Conservation (phyloP, 2,888 invertebrate genomes). For the Melipona bicolor region DNA sequence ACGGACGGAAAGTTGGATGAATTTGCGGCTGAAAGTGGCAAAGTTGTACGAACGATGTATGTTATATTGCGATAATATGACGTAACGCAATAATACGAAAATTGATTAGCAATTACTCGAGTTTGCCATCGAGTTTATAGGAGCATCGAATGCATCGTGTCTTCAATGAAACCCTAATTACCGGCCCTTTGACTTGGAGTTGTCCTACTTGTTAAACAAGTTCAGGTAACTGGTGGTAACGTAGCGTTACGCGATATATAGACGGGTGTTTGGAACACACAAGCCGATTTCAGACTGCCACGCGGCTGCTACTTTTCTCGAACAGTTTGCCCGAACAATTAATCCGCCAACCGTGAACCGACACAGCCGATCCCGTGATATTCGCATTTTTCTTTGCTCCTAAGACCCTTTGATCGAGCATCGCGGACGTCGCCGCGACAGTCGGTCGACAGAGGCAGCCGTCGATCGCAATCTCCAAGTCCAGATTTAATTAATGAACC, state of each 20-base stretch:
- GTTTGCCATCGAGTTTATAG: slow-evolving; percentile 37
- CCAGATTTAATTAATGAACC: slow-evolving; percentile 15
- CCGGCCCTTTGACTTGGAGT: slow-evolving; percentile 49
- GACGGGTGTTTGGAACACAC: slow-evolving; percentile 2
- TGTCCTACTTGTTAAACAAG: slow-evolving; percentile 55
- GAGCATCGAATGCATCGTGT: slow-evolving; percentile 28
- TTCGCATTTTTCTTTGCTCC: slow-evolving; percentile 16
- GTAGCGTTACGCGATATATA: slow-evolving; percentile 9
- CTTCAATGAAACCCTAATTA: slow-evolving; percentile 54
- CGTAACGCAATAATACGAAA: slow-evolving; percentile 45
- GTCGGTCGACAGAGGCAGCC: neutral
- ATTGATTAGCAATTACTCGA: slow-evolving; percentile 46
- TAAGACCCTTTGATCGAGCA: slow-evolving; percentile 6
- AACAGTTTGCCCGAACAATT: slow-evolving; percentile 15
- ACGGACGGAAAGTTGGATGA: neutral
- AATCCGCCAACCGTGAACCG: slow-evolving; percentile 31
- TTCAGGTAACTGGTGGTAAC: slow-evolving; percentile 41
- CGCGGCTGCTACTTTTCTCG: neutral
- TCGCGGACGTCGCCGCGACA: slow-evolving; percentile 5
- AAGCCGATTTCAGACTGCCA: neutral
- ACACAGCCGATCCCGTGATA: slow-evolving; percentile 6
- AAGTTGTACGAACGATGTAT: neutral
- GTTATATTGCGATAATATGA: slow-evolving; percentile 17
- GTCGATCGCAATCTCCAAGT: neutral
- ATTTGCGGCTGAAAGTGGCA: neutral